Percentiles rank a stretch among this genome's conserved stretches.
Evolutionary conservation across 2,797 vertebrate genomes (phyloP).

Genomic region (Champsocephalus esox): DNA sequence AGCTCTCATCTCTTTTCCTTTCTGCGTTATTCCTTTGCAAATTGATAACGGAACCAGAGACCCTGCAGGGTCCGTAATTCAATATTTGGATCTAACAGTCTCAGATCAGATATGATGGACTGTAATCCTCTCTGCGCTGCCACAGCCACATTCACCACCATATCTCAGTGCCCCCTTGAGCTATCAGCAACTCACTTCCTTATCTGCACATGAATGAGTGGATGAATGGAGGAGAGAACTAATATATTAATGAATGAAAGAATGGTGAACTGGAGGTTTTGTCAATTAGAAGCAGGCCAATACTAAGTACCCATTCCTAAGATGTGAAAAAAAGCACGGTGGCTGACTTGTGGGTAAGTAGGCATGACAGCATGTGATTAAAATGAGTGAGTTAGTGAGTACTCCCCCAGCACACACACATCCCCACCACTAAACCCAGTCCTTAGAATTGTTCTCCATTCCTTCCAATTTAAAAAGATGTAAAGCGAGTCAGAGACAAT

Average conservation of each 20-base stretch:
- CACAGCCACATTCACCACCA: conserved; percentile 68
- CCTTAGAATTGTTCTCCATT: conserved; percentile 55
- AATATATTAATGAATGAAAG: conserved; percentile 30
- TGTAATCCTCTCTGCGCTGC: conserved; percentile 80
- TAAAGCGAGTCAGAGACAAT: conserved; percentile 54
- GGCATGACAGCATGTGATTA: conserved; percentile 67
- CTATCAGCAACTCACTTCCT: conserved; percentile 54
- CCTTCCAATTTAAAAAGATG: conserved; percentile 52
- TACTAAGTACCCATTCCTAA: conserved; percentile 28
- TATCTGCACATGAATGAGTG: conserved; percentile 38
- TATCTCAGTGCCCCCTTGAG: conserved; percentile 67
- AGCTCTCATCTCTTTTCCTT: conserved; percentile 26
- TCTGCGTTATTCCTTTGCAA: conserved; percentile 75
- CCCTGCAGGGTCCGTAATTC: conserved; percentile 79
- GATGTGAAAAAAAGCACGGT: conserved; percentile 30
- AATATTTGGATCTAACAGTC: conserved; percentile 84
- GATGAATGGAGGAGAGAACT: conserved; percentile 26
- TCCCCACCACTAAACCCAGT: conserved; percentile 7
- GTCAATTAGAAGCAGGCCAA: conserved; percentile 34
- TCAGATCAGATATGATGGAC: conserved; percentile 85
- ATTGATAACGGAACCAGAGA: conserved; percentile 81
- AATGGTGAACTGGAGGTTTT: conserved; percentile 18
- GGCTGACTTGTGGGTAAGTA: conserved; percentile 56
- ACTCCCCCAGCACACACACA: conserved; percentile 30
- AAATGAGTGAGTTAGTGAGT: conserved; percentile 57